These are phyloP conservation scores for Thalassarche chlororhynchos DNA, from an alignment of 2,113 vertebrate species.

Conservation along the genomic window DNA sequence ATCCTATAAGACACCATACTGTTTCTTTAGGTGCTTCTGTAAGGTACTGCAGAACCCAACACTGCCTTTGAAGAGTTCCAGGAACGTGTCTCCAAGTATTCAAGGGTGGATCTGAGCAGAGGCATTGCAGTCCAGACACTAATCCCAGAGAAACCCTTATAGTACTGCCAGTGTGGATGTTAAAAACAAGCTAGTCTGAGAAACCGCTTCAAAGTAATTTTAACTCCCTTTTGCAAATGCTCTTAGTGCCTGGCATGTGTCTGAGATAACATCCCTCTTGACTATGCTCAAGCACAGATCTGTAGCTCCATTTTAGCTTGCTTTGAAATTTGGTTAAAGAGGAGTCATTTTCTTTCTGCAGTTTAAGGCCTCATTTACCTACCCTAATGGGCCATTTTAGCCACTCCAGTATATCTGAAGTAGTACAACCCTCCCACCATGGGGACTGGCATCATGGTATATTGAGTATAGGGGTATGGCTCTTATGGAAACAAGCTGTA, in stretches of 20 bases:
- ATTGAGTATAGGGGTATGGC: not conserved
- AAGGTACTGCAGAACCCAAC: not conserved
- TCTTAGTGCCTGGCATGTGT: not conserved
- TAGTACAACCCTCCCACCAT: not conserved
- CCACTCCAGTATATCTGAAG: not conserved
- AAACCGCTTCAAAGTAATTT: not conserved
- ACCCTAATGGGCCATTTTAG: not conserved
- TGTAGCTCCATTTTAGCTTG: not conserved
- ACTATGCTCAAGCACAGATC: not conserved
- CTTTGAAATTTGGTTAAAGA: not conserved
- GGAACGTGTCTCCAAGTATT: not conserved
- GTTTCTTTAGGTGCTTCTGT: not conserved
- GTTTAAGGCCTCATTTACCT: conserved; percentile 1
- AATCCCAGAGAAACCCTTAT: not conserved
- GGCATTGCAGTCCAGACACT: not conserved
- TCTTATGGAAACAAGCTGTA: not conserved
- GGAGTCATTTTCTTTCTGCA: not conserved
- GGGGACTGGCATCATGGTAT: not conserved
- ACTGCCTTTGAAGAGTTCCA: not conserved
- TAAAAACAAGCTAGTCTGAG: not conserved
- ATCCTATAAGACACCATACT: not conserved
- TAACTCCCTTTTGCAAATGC: not conserved
- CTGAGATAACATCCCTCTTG: not conserved
- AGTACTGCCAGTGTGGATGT: not conserved
- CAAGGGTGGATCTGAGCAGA: not conserved